These are phyloP conservation scores for Myxocyprinus asiaticus DNA, from an alignment of 2,113 vertebrate species.

Conservation along the genomic window DNA sequence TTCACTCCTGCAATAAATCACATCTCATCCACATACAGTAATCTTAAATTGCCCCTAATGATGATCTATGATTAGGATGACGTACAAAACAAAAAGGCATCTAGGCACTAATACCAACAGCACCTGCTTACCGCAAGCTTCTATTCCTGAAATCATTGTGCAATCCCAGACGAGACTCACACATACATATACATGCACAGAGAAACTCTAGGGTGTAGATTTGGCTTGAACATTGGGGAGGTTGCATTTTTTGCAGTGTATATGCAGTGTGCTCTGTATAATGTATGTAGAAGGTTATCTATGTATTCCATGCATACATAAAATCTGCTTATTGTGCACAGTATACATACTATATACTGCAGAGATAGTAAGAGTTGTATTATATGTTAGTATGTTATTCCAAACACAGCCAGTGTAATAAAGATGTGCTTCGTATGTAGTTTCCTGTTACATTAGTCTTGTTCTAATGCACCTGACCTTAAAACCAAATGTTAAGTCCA, in stretches of 20 bases:
- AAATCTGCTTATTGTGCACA: too few relatives aligned
- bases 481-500: slow-evolving; percentile 50
- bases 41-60: slow-evolving; percentile 54
- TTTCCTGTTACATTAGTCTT: slow-evolving; percentile 22
- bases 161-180: slow-evolving; percentile 24
- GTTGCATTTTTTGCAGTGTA: too few relatives aligned
- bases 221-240: too few relatives aligned
- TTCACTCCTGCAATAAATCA: slow-evolving; percentile 66
- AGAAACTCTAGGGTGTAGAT: neutral
- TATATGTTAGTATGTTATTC: too few relatives aligned
- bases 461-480: slow-evolving; percentile 34
- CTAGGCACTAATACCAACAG: neutral
- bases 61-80: slow-evolving; percentile 40
- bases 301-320: too few relatives aligned
- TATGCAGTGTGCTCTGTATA: too few relatives aligned
- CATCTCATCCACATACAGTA: slow-evolving; percentile 70
- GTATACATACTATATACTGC: too few relatives aligned
- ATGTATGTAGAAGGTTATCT: too few relatives aligned
- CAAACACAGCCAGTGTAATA: neutral
- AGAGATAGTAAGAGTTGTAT: too few relatives aligned
- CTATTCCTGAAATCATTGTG: slow-evolving; percentile 1
- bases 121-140: slow-evolving; percentile 36
- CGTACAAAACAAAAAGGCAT: neutral
- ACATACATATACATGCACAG: neutral
- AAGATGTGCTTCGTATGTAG: slow-evolving; percentile 31